Conservation (phyloP, 2,888 invertebrate species). For the Mythimna lalbum region DNA sequence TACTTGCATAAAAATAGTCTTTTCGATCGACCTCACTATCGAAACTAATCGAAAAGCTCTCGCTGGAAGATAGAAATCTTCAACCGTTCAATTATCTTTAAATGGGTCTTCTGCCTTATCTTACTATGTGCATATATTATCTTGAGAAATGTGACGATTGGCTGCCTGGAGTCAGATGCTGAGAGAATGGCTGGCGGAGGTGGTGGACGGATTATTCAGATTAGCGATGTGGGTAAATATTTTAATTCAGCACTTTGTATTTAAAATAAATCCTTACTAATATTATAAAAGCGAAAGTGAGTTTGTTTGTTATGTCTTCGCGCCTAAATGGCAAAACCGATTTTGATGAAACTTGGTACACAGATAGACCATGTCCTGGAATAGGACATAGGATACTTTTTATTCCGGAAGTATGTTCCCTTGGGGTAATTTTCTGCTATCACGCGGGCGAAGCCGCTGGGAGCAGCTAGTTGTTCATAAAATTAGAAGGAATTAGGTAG, state of each 20-base stretch:
- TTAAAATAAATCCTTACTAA: no score
- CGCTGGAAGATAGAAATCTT: not conserved
- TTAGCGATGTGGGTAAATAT: constrained; percentile 20
- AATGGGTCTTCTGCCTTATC: constrained; percentile 29
- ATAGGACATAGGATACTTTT: no score
- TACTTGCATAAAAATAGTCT: not conserved
- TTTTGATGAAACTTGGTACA: no score
- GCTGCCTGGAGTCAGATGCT: constrained; percentile 14
- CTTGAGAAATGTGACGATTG: constrained; percentile 48
- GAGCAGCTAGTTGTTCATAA: no score
- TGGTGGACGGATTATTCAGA: constrained; percentile 29
- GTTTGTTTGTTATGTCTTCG: no score
- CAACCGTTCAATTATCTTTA: not conserved
- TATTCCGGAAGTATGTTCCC: no score
- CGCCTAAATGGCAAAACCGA: no score
- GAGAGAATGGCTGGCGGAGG: constrained; percentile 22
- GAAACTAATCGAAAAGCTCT: not conserved
- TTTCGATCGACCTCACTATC: not conserved
- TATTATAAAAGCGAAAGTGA: no score
- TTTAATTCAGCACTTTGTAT: not conserved
- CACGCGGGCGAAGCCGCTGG: no score
- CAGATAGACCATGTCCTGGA: no score
- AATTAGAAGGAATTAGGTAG: no score
- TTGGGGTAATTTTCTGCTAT: no score
- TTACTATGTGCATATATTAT: constrained; percentile 29